Base-by-base conservation (phyloP, 2,888 invertebrate genomes). In the Drosophila ezoana region DNA sequence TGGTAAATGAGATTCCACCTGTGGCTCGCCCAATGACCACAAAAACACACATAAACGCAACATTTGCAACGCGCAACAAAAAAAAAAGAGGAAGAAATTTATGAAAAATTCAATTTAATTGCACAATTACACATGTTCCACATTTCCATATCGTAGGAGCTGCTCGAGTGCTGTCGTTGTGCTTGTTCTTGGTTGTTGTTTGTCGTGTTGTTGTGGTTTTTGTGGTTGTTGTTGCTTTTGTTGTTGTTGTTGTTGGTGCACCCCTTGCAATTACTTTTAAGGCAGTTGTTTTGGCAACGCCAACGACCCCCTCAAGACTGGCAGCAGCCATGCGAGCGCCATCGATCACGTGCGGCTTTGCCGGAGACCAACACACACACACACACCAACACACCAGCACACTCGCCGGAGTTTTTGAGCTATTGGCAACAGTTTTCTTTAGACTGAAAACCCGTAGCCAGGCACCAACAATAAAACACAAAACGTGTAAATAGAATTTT, bases 61-160 rank as follows among this genome's bases (percentile, higher is more conserved):
- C 77, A 67, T 73, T 74, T 69, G 64, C 49, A 66, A 64, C 52
- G 56, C 53, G 20, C 61, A 57, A 67, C 16, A 28, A 20, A 6
- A n/a, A n/a, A 40, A 41, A 52, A 40, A 38, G 28, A 13, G 6
- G 4, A 5, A 32, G 75, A 82, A 82, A 90, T 89, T 89, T 90
- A 91, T 91, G 87, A 91, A 91, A 91, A 91, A 91, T 91, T 91
- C 91, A 91, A 91, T 91, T 91, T 91, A 91, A 91, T 90, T 90
- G 87, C 87, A 79, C 87, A 86, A 90, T 90, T 90, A 90, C 90
- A 90, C 84, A 83, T 90, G 90, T 87, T 81, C 71, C 75, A 74
- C 77, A 85, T 82, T 83, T 81, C 57, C 76, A 86, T 77, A 71
- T 79, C 59, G 68, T 62, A 51, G 47, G 65, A 67, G 71, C 53